A percentile compares a stretch with the other conserved stretches of the same genome.
These are phyloP conservation scores for Rhyacichthys aspro DNA, from an alignment of 2,797 vertebrate genomes.

Conservation along the genomic window DNA sequence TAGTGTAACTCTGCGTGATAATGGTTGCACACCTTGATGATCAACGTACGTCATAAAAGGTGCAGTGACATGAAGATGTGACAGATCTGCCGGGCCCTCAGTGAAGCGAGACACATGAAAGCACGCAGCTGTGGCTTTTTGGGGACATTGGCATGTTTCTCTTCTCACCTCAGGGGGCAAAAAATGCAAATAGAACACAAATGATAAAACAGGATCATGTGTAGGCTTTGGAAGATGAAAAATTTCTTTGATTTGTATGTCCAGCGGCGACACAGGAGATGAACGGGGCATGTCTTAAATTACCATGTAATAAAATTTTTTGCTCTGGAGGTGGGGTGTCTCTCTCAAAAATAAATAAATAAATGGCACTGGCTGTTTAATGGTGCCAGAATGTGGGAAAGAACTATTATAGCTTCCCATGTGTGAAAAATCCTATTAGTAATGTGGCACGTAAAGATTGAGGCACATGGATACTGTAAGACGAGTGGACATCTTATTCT, in stretches of 20 bases:
- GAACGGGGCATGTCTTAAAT: conserved; percentile 67
- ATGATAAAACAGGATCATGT: conserved; percentile 66
- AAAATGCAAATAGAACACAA: conserved; percentile 66
- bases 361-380: conserved; percentile 55
- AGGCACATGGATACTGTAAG: conserved; percentile 25
- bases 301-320: conserved; percentile 63
- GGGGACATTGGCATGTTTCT: too few species aligned
- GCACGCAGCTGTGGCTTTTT: conserved; percentile 42
- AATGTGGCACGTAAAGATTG: conserved; percentile 58
- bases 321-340: conserved; percentile 56
- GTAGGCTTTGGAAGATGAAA: conserved; percentile 60
- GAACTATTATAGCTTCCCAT: conserved; percentile 56
- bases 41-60: conserved; percentile 69
- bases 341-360: conserved; percentile 14
- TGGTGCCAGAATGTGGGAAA: conserved; percentile 52
- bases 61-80: conserved; percentile 49
- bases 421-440: conserved; percentile 70
- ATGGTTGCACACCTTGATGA: conserved; percentile 67
- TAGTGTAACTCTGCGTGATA: conserved; percentile 48
- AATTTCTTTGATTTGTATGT: conserved; percentile 67
- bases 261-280: conserved; percentile 60
- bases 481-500: too few species aligned
- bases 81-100: conserved; percentile 51
- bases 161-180: conserved; percentile 46
- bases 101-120: conserved; percentile 66